Evolutionary conservation across 2,797 vertebrate genomes (phyloP).

Genomic region (Mormyrops attenuatus): DNA sequence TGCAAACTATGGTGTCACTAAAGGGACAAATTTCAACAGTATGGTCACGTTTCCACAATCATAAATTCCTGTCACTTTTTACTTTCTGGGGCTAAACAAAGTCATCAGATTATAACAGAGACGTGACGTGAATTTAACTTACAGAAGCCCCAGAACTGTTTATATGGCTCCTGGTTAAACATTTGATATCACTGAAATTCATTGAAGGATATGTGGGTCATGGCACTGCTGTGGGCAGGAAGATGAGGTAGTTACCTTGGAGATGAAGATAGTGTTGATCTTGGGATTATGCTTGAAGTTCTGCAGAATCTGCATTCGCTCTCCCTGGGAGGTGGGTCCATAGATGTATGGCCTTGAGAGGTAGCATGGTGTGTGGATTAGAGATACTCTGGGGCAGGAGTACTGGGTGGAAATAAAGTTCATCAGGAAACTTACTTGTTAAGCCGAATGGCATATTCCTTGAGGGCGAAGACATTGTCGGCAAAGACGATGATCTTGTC

Average conservation of each 20-base stretch:
- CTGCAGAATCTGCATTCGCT: constrained; percentile 96
- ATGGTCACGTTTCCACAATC: not conserved
- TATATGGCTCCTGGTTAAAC: not conserved
- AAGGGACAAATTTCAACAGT: not conserved
- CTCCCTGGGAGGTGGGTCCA: constrained; percentile 93
- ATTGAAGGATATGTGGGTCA: not conserved
- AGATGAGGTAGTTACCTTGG: constrained; percentile 69
- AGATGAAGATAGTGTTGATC: constrained; percentile 99
- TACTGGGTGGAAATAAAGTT: not conserved
- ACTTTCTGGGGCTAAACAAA: not conserved
- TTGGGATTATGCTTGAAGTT: constrained; percentile 99
- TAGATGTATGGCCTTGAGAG: constrained; percentile 85
- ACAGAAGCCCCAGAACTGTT: not conserved
- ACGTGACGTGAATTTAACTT: not conserved
- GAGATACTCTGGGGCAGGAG: too few relatives aligned
- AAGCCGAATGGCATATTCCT: constrained; percentile 90
- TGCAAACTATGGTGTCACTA: not conserved
- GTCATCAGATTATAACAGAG: not conserved
- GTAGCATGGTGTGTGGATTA: not conserved
- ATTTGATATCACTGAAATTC: not conserved
- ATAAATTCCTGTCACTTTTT: not conserved
- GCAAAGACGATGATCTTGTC: constrained; percentile 99
- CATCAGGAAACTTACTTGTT: constrained; percentile 73
- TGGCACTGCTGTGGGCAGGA: not conserved
- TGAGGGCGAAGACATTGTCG: constrained; percentile 95